These are phyloP conservation scores for Elmis aenea DNA, from an alignment of 2,888 invertebrate genomes.

Conservation along the genomic window DNA sequence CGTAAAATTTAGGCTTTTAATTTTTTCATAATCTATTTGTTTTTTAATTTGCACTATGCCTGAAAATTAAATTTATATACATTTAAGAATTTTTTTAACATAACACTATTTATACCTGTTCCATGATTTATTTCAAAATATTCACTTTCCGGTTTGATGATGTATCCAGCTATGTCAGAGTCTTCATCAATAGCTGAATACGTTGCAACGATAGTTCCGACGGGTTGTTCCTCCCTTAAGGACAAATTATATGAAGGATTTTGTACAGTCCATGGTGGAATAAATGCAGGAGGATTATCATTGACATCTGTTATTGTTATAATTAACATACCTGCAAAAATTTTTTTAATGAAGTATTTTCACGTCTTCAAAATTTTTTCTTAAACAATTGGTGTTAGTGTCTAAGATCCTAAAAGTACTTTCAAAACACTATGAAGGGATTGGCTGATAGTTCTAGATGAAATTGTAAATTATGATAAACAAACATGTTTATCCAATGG, in stretches of 20 bases:
- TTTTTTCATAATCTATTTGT: slow-evolving; percentile 78
- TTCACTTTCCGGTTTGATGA: slow-evolving; percentile 63
- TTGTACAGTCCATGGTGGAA: slow-evolving; percentile 65
- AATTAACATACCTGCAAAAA: slow-evolving; percentile 55
- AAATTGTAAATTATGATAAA: too few relatives aligned
- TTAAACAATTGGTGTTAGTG: too few relatives aligned
- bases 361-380: too few relatives aligned
- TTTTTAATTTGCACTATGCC: slow-evolving; percentile 72
- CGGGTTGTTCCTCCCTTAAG: slow-evolving; percentile 77
- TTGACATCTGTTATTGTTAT: slow-evolving; percentile 69
- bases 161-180: slow-evolving; percentile 73
- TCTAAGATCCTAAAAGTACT: too few relatives aligned
- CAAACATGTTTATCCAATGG: too few relatives aligned
- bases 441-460: too few relatives aligned
- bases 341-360: background rate
- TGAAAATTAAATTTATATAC: too few relatives aligned
- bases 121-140: slow-evolving; percentile 78
- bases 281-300: slow-evolving; percentile 65
- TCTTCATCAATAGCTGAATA: slow-evolving; percentile 77
- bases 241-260: slow-evolving; percentile 60
- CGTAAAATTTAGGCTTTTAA: slow-evolving; percentile 71
- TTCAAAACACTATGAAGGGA: too few relatives aligned
- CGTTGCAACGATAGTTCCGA: slow-evolving; percentile 71
- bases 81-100: slow-evolving; percentile 3
- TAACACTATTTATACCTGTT: slow-evolving; percentile 54